Evolutionary conservation across 2,797 vertebrate species (phyloP), one percentile per base, ranked within the genome.

Genomic region (Hapalemur alaotrensis): DNA sequence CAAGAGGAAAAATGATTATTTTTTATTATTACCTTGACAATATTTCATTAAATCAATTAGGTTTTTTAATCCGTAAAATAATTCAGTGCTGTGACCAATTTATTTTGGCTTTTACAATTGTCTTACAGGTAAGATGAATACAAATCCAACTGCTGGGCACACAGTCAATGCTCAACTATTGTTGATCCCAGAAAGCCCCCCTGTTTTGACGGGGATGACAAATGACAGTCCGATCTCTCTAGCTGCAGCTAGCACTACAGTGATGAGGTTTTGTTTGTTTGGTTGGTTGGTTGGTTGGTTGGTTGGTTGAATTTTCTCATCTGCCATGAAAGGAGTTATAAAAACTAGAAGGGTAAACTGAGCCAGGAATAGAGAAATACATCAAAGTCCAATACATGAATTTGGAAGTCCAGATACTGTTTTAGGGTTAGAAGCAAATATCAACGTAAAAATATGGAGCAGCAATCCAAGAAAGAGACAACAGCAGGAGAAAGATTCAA

Each of bases 31-130:
- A 23, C 7, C 0, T 59, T 32, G 12, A 57, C 23, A 25, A 30
- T 63, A 91, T 22, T 83, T 72, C n/a, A 79, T 79, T 94, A 86
- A 83, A 86, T 1, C 3, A 76, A 14, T 78, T 5, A n/a, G 35
- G 0, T 35, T 83, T 92, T 80, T 22, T 20, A 83, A 52, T 80
- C 14, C 84, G 35, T 35, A 88, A 93, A 95, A 84, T 48, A 54
- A 32, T 23, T 50, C 10, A n/a, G 15, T 92, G 14, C 2, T 50
- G 78, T 28, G 25, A 50, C 13, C 20, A 90, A 50, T 90, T 72
- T 4, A 63, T 30, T 81, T 52, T 90, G 2, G 15, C 20, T 92
- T 90, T 38, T 94, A 11, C 28, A 52, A 57, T 20, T 61, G 22
- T 59, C 14, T 25, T 90, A n/a, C 18, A 79, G 25, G 4, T 32